Evolutionary conservation across 2,797 vertebrate genomes (phyloP).

Genomic region (Spinus pinus): DNA sequence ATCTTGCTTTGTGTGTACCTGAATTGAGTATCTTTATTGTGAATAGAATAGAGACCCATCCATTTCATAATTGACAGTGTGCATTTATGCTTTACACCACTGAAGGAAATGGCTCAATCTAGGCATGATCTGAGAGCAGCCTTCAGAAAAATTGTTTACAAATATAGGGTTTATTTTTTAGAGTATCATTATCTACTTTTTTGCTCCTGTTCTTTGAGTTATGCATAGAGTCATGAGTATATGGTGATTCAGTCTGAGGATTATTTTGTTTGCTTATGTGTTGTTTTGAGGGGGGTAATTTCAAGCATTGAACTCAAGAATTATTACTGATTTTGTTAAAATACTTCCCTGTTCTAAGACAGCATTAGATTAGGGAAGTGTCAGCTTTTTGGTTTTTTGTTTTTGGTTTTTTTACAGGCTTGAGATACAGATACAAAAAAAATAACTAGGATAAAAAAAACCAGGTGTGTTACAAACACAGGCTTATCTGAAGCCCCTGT

Average conservation of each 20-base stretch:
- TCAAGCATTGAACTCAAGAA: background rate
- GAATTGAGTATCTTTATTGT: background rate
- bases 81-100: background rate
- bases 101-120: background rate
- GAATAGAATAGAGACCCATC: background rate
- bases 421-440: background rate
- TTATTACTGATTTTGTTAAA: background rate
- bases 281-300: background rate
- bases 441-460: background rate
- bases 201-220: background rate
- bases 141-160: background rate
- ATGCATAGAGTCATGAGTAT: background rate
- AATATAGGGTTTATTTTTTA: background rate
- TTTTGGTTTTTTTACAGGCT: background rate
- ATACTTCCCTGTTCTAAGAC: background rate
- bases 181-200: background rate
- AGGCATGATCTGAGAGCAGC: background rate
- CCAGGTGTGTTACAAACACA: background rate
- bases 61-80: background rate
- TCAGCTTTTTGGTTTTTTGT: background rate
- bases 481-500: background rate
- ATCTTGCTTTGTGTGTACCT: background rate
- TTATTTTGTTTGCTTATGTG: background rate
- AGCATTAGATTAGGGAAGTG: background rate
- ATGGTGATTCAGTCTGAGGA: fast-evolving